These are phyloP conservation scores for Nyctibius grandis DNA, from an alignment of 2,797 vertebrate genomes.

Conservation along the genomic window DNA sequence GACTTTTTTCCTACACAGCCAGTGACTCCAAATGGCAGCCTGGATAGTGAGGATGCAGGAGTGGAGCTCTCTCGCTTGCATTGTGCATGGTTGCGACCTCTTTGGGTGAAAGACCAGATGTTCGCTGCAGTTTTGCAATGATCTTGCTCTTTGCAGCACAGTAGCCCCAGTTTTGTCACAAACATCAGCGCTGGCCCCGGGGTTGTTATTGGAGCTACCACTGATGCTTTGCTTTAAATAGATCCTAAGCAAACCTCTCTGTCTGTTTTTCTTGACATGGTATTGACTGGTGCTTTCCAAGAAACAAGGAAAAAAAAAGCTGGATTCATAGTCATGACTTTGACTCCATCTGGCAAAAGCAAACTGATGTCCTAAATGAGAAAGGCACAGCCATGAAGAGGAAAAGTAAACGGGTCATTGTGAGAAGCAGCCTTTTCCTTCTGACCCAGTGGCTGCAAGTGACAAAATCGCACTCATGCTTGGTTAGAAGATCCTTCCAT, in stretches of 20 bases:
- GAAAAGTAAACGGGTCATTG: conserved; percentile 20
- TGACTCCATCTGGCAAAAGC: conserved; percentile 58
- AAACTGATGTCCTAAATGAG: conserved; percentile 21
- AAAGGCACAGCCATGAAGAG: conserved; percentile 11
- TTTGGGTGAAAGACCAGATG: background rate
- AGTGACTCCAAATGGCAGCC: background rate
- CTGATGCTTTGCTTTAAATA: conserved; percentile 65
- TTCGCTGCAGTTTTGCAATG: background rate
- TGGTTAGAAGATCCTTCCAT: background rate
- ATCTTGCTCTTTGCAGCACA: background rate
- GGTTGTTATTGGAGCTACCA: conserved; percentile 59
- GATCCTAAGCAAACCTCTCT: conserved; percentile 64
- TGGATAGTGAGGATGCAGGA: background rate
- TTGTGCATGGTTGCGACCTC: background rate
- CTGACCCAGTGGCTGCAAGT: background rate
- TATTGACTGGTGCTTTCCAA: conserved; percentile 75
- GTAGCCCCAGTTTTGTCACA: conserved; percentile 30
- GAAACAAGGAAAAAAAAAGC: conserved; percentile 63
- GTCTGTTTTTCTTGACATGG: conserved; percentile 76
- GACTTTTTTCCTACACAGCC: background rate
- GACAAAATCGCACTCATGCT: background rate
- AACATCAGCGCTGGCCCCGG: background rate
- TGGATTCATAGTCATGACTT: conserved; percentile 59
- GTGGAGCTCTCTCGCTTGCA: background rate
- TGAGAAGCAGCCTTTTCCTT: conserved; percentile 13